Base-by-base conservation (phyloP, 2,888 invertebrate species). In the Chrysolina americana region DNA sequence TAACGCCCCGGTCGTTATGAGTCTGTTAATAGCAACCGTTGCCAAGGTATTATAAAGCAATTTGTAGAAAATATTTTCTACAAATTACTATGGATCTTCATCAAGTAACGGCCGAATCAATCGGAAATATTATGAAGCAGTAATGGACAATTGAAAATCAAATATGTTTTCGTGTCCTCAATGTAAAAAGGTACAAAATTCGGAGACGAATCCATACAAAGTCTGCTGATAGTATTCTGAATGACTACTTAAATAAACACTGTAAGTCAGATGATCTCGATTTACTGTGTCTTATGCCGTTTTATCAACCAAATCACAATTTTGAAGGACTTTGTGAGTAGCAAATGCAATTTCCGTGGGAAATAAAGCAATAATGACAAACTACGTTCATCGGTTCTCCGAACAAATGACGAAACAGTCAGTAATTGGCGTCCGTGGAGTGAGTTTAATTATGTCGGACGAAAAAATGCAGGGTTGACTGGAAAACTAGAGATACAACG, bases 361-460 rank as follows among this genome's bases (percentile, higher is more conserved):
- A 11, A 21, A 53, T 59, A 13, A 28, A 15, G 36, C 59, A 36
- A 59, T 59, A 59, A 59, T 59, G 36, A 59, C 19, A 11, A 56
- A 28, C 28, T n/a, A n/a, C 59, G 15, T 59, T 59, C 36, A 59
- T 59, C n/a, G 36, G 23, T 59, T 36, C 36, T 17, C n/a, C 23
- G 59, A 59, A 59, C 15, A 28, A 59, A 11, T 15, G 36, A 21
- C 36, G 36, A 36, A 47, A 23, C 8, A 59, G 8, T 28, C 59
- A 28, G n/a, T 28, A 36, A 59, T n/a, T 15, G 10, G 17, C 19
- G 53, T 19, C 53, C 11, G 53, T 21, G 36, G 8, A 15, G 17
- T 28, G 36, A 59, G 1, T 59, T 59, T 36, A 59, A 59, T 59
- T 59, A 59, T 59, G n/a, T n/a, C 36, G 36, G 10, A 17, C 6